Percentiles rank a stretch among this genome's conserved stretches.
Evolutionary conservation across 2,888 invertebrate species (phyloP).

Genomic region (Cerastoderma edule): DNA sequence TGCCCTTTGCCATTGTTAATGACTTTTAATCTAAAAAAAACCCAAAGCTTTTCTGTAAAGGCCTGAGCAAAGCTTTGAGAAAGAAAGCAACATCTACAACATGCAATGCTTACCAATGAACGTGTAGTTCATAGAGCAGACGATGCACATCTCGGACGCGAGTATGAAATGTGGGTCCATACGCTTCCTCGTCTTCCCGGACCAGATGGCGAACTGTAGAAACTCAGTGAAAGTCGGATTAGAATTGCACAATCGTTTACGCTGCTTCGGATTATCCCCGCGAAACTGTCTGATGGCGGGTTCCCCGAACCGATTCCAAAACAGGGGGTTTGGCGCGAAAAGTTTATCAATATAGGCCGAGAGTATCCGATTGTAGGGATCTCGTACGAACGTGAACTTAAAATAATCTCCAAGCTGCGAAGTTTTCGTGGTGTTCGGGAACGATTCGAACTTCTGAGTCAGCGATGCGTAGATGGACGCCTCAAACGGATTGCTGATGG

Average conservation of each 20-base stretch:
- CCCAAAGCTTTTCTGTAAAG: no score
- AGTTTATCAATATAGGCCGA: constrained; percentile 59
- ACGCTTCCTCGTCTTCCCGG: constrained; percentile 16
- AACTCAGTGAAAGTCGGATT: constrained; percentile 51
- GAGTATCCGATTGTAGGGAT: constrained; percentile 49
- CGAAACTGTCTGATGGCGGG: constrained; percentile 34
- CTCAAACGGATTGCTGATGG: constrained; percentile 33
- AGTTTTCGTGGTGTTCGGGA: constrained; percentile 4
- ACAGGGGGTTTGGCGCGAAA: constrained; percentile 49
- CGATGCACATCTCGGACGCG: constrained; percentile 36
- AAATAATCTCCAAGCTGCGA: constrained; percentile 19
- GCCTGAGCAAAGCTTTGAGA: no score
- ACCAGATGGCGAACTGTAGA: constrained; percentile 40
- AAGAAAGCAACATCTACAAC: no score
- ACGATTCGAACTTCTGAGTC: constrained; percentile 6
- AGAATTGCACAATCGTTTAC: constrained; percentile 43
- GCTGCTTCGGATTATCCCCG: background rate
- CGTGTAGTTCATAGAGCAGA: constrained; percentile 35
- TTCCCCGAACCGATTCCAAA: constrained; percentile 47
- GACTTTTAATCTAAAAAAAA: no score
- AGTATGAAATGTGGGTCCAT: constrained; percentile 36
- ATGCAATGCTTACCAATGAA: constrained; percentile 49
- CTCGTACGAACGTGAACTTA: constrained; percentile 51
- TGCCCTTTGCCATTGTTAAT: no score
- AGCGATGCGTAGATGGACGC: constrained; percentile 34